A percentile compares a stretch with the other conserved stretches of the same genome.
Evolutionary conservation across 37 sponge, comb jelly and placozoan species (phyloP).

Genomic region (Ephydatia muelleri): DNA sequence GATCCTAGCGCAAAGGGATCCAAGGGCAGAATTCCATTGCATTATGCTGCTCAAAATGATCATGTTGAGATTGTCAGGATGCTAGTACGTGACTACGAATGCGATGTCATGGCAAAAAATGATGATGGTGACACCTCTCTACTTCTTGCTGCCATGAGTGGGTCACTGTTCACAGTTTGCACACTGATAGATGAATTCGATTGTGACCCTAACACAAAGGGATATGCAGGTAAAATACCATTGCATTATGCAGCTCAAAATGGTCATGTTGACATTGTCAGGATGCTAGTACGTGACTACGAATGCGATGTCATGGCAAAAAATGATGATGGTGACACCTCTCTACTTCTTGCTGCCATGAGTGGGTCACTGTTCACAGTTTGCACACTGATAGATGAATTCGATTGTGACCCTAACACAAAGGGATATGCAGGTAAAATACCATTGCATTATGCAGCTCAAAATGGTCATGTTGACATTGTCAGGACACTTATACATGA

Average conservation of each 20-base stretch:
- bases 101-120: constrained; percentile 1
- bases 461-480: too few relatives aligned
- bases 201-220: too few relatives aligned
- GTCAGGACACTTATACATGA: too few relatives aligned
- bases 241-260: too few relatives aligned
- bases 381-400: constrained; percentile 20
- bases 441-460: too few relatives aligned
- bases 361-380: constrained; percentile 13
- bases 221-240: too few relatives aligned
- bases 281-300: constrained; percentile 4
- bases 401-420: constrained; percentile 14
- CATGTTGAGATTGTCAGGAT: too few relatives aligned
- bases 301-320: not conserved
- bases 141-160: constrained; percentile 5
- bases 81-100: constrained; percentile 1
- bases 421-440: too few relatives aligned
- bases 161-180: not conserved
- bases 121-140: constrained; percentile 5
- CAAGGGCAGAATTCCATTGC: too few relatives aligned
- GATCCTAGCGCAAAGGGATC: not conserved
- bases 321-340: not conserved
- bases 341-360: constrained; percentile 2
- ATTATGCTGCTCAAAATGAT: too few relatives aligned
- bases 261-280: constrained; percentile 13
- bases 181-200: constrained; percentile 12